Conservation (phyloP, 2,888 invertebrate species). For the Megaustenia siamemsis region DNA sequence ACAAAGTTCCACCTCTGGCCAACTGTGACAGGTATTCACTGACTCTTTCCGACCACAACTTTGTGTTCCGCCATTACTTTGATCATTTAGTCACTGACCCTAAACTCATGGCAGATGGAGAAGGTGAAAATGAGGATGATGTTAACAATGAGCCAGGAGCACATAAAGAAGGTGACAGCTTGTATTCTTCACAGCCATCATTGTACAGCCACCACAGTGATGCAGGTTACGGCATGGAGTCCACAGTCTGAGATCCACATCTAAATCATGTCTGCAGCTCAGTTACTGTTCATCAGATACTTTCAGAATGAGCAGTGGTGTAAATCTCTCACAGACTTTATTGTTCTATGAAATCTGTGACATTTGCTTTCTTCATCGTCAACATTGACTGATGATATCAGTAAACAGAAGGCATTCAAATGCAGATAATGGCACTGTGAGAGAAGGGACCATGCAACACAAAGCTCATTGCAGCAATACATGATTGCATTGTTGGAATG, state of each 20-base stretch:
- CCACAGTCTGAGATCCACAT: constrained; percentile 55
- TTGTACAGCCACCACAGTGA: constrained; percentile 58
- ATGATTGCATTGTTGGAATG: too few relatives aligned
- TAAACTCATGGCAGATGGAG: constrained; percentile 55
- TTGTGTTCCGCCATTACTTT: constrained; percentile 73
- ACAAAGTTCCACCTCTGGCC: constrained; percentile 62
- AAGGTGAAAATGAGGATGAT: constrained; percentile 38
- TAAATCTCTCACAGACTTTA: too few relatives aligned
- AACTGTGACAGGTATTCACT: constrained; percentile 69
- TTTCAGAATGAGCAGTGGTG: too few relatives aligned
- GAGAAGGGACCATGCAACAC: too few relatives aligned
- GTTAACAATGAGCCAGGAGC: constrained; percentile 49
- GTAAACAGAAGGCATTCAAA: too few relatives aligned
- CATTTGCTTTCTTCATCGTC: too few relatives aligned
- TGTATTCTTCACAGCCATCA: constrained; percentile 60
- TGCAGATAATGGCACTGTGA: too few relatives aligned
- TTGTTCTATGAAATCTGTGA: too few relatives aligned
- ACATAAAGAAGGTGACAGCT: constrained; percentile 56
- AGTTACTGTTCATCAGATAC: too few relatives aligned
- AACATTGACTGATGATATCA: too few relatives aligned
- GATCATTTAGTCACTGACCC: constrained; percentile 69
- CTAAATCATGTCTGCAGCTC: too few relatives aligned
- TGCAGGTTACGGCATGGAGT: constrained; percentile 59
- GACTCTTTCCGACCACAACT: constrained; percentile 73
- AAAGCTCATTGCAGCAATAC: too few relatives aligned